Base-by-base conservation (phyloP, 1,140 invertebrate species). In the Cydia strobilella region DNA sequence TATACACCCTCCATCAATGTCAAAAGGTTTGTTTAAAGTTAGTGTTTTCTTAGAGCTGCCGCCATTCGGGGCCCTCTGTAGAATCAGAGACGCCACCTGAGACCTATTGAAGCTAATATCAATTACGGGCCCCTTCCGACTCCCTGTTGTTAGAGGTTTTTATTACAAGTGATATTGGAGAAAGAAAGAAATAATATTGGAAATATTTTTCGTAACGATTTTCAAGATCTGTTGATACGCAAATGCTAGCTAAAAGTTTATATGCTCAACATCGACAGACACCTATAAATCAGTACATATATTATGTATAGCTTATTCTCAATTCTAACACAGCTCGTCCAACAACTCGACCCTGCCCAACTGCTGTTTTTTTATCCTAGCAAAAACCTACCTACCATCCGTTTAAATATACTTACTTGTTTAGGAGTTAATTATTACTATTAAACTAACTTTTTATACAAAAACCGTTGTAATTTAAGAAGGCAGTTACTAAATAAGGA, bases 21-120 rank as follows among this genome's bases (percentile, higher is more conserved):
- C 9, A 20, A 59, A 23, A 59, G 20, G 20, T n/a, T 59, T 23
- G 18, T 59, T 59, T 59, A n/a, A 13, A 59, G 54, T 23, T 1
- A 59, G 54, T 59, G 9, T 59, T 59, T 54, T 54, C 51, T 54
- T 54, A n/a, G 13, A 18, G 51, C 15, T 54, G 51, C 20, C 9
- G 51, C 20, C 18, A 59, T 39, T n/a, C 65, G 31, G 65, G 20
- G 31, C 65, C 65, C 63, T 59, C 54, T 6, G 27, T 69, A 9
- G 18, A 39, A 69, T 20, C 31, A 69, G 65, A 69, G 25, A 65
- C 27, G 65, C 54, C 65, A 69, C 65, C 65, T 69, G 65, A 69
- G 65, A 69, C 65, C 65, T 35, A 69, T 69, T 69, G 27, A 69
- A 35, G 31, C 31, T 65, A 35, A 69, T 35, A 59, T 59, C 54